Evolutionary conservation across 92 coral and sea anemone species (phyloP).

Genomic region (Anthopleura xanthogrammica): DNA sequence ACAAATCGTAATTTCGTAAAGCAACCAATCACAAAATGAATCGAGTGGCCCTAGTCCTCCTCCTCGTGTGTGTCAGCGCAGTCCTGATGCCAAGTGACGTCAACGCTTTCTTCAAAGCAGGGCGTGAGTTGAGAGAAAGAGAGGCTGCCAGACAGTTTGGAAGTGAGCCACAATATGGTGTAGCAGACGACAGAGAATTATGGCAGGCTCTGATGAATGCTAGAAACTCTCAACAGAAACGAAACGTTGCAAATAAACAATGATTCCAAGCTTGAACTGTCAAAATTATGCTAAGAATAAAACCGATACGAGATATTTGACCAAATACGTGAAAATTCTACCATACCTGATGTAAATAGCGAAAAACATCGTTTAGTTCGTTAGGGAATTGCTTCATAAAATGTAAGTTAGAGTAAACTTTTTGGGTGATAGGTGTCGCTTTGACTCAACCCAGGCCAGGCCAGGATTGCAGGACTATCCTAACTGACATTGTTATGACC

Average conservation of each 20-base stretch:
- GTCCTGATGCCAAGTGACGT: conserved; percentile 33
- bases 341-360: conserved; percentile 1
- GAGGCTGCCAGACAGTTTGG: conserved; percentile 19
- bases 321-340: background rate
- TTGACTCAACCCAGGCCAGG: background rate
- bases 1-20: background rate
- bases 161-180: conserved; percentile 16
- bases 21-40: conserved; percentile 31
- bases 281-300: background rate
- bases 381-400: background rate
- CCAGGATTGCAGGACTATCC: background rate
- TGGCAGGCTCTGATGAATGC: conserved; percentile 33
- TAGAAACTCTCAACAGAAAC: conserved; percentile 24
- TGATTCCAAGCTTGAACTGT: background rate
- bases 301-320: background rate
- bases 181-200: conserved; percentile 27
- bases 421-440: background rate
- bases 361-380: background rate
- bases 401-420: background rate
- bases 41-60: conserved; percentile 38
- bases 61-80: conserved; percentile 39
- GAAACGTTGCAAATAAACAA: background rate
- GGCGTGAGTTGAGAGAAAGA: conserved; percentile 21
- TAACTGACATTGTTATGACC: background rate
- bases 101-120: conserved; percentile 41